Conservation (phyloP, 1,140 invertebrate genomes). For the Diachasmimorpha longicaudata region DNA sequence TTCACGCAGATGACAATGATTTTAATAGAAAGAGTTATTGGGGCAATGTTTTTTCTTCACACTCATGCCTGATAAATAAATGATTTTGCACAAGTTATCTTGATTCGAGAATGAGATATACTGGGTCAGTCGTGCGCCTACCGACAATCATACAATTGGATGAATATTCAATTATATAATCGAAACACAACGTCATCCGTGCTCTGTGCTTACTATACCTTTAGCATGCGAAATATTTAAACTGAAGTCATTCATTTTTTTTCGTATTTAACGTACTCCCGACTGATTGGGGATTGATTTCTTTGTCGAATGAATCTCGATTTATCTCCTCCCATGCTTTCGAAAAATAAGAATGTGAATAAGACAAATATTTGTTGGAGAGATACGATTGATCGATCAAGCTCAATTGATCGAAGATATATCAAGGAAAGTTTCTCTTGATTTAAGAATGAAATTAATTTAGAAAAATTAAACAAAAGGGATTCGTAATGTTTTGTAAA, state of each 20-base stretch:
- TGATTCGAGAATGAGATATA: constrained; percentile 27
- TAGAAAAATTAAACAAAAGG: no score
- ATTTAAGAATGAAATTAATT: no score
- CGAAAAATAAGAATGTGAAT: no score
- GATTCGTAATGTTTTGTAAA: no score
- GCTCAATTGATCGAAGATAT: no score
- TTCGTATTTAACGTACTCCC: neutral
- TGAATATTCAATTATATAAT: constrained; percentile 62
- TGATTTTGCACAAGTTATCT: constrained; percentile 14
- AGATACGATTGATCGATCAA: no score
- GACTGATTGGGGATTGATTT: neutral
- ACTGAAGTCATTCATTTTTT: neutral
- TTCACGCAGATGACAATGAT: no score
- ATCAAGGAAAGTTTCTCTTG: no score
- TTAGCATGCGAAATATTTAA: neutral
- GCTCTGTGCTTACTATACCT: neutral
- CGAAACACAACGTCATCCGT: constrained; percentile 38
- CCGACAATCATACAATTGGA: constrained; percentile 58
- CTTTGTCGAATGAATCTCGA: no score
- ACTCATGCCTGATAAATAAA: neutral
- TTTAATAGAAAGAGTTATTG: no score
- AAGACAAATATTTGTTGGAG: no score
- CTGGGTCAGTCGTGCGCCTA: constrained; percentile 54
- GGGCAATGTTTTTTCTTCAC: neutral
- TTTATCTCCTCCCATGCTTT: no score